Conservation (phyloP, 2,113 vertebrate species). For the human region DNA sequence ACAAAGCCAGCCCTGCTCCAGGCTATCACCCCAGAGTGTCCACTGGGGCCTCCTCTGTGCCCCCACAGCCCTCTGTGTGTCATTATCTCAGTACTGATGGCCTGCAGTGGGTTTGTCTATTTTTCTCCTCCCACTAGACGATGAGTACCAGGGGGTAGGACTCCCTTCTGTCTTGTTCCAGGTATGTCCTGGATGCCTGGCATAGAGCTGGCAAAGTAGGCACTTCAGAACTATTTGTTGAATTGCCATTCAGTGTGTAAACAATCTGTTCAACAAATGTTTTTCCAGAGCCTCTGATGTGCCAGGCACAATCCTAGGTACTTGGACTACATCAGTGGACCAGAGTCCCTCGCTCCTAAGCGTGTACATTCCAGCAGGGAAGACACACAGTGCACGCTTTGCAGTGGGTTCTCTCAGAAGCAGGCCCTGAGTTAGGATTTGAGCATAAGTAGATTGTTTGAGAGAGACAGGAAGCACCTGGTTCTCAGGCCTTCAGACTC, state of each 20-base stretch:
- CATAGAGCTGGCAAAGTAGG: neutral
- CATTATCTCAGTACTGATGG: neutral
- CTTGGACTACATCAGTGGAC: neutral
- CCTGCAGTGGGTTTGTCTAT: accelerated
- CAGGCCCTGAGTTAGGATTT: neutral
- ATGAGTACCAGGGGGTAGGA: neutral
- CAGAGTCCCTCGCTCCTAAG: neutral
- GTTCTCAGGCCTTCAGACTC: no score
- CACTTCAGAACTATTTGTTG: neutral
- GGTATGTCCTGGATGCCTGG: neutral
- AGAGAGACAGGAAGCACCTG: neutral
- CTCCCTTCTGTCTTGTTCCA: neutral
- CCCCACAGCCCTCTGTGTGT: neutral
- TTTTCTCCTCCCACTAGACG: neutral
- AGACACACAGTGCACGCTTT: neutral
- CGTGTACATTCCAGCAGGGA: neutral
- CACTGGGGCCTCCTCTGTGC: neutral
- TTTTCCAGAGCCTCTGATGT: neutral
- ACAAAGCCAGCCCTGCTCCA: neutral
- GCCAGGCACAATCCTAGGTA: neutral
- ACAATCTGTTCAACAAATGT: conserved; percentile 14
- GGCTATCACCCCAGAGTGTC: neutral
- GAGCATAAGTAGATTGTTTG: neutral
- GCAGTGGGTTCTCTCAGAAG: neutral
- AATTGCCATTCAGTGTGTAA: neutral